phyloP scores from a whole-genome alignment of 2,888 invertebrate species.

The Mesorhabditis spiculigera region DNA sequence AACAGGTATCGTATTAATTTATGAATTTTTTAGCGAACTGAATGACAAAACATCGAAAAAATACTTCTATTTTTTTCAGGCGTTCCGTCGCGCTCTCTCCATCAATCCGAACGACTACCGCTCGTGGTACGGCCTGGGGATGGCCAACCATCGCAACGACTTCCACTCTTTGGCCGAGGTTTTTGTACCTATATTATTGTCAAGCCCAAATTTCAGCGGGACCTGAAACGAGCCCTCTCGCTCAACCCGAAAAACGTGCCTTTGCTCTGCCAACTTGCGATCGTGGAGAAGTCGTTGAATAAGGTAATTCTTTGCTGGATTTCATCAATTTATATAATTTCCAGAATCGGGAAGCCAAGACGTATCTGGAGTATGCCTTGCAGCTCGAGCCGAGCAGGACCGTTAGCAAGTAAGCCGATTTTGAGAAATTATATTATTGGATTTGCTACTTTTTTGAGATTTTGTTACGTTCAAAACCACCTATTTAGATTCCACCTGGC shows the following conservation, averaged over 20 bases:
- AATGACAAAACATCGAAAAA: not conserved
- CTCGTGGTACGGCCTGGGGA: slow-evolving; percentile 96
- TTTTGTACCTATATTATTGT: slow-evolving; percentile 55
- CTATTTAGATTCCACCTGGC: slow-evolving; percentile 72
- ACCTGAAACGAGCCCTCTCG: slow-evolving; percentile 78
- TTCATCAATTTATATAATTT: too few relatives aligned
- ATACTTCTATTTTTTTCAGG: not conserved
- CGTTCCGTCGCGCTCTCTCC: slow-evolving; percentile 18
- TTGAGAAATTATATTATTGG: too few relatives aligned
- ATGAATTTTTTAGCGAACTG: not conserved
- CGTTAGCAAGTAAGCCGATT: too few relatives aligned
- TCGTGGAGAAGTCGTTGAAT: slow-evolving; percentile 44
- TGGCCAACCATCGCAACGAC: slow-evolving; percentile 94
- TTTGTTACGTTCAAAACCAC: too few relatives aligned
- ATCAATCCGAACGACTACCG: slow-evolving; percentile 82
- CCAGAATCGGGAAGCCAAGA: too few relatives aligned
- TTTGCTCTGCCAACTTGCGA: slow-evolving; percentile 52
- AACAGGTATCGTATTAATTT: slow-evolving; percentile 77
- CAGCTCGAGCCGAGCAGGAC: too few relatives aligned
- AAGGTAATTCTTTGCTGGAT: slow-evolving; percentile 1
- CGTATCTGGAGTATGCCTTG: too few relatives aligned
- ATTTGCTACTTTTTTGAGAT: too few relatives aligned
- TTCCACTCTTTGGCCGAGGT: slow-evolving; percentile 85
- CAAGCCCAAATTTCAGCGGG: slow-evolving; percentile 17
- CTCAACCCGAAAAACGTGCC: slow-evolving; percentile 73